Evolutionary conservation across 2,888 invertebrate species (phyloP).

Genomic region (Syrphus vitripennis): DNA sequence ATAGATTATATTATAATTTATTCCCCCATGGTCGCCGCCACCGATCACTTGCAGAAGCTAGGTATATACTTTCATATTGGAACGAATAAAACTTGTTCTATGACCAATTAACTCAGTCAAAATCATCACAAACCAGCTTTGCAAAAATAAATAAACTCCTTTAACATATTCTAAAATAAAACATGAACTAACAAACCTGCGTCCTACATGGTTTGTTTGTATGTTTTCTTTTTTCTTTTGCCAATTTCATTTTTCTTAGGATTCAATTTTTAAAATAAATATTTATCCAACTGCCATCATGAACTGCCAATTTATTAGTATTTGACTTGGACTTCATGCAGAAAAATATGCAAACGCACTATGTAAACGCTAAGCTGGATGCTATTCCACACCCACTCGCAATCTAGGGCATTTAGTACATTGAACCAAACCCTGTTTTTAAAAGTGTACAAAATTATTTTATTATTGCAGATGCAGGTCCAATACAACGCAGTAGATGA

Average conservation of each 20-base stretch:
- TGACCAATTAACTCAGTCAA: not conserved
- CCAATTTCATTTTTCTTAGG: not conserved
- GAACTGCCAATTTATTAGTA: constrained; percentile 29
- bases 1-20: not conserved
- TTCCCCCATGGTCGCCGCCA: not conserved
- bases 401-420: constrained; percentile 45
- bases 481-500: constrained; percentile 2
- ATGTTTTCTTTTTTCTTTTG: not conserved
- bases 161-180: not conserved
- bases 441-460: not conserved
- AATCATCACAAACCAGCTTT: not conserved
- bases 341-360: not conserved
- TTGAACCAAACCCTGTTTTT: not conserved
- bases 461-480: not conserved
- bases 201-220: not conserved
- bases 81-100: constrained; percentile 5
- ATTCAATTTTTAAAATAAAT: constrained; percentile 53
- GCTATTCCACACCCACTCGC: not conserved
- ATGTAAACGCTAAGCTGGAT: not conserved
- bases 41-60: not conserved
- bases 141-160: not conserved
- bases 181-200: not conserved
- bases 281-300: constrained; percentile 42
- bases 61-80: not conserved
- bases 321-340: constrained; percentile 8